Conservation (phyloP, 2,888 invertebrate genomes). For the Eupithecia subumbrata region DNA sequence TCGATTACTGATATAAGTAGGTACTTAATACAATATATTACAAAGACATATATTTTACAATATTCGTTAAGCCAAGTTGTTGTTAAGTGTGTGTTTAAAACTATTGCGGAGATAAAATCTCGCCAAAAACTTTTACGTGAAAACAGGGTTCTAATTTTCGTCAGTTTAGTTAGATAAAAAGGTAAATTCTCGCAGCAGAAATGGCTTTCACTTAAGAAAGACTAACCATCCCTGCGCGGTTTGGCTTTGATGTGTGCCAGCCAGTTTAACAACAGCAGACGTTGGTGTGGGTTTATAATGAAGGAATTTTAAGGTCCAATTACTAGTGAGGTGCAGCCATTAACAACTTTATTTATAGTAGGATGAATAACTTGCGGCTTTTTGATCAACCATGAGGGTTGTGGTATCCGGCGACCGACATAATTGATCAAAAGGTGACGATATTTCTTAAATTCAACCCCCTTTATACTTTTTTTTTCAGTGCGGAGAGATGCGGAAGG, state of each 20-base stretch:
- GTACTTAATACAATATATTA: no score
- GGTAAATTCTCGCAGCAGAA: not conserved
- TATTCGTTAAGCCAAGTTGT: no score
- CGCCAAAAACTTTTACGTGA: not conserved
- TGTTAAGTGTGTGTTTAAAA: no score
- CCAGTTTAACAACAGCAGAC: constrained; percentile 39
- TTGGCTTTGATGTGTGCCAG: constrained; percentile 36
- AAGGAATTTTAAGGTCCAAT: constrained; percentile 77
- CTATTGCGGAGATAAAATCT: not conserved
- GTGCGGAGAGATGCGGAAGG: no score
- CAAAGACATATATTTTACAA: no score
- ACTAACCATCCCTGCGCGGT: constrained; percentile 29
- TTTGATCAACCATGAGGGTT: constrained; percentile 78
- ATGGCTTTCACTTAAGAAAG: constrained; percentile 15
- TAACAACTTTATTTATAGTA: constrained; percentile 79
- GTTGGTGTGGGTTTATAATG: constrained; percentile 59
- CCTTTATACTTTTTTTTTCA: not conserved
- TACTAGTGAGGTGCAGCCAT: constrained; percentile 70
- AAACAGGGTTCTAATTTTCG: not conserved
- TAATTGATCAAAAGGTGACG: constrained; percentile 64
- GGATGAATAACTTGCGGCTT: constrained; percentile 78
- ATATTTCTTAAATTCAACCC: constrained; percentile 39
- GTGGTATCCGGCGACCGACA: constrained; percentile 66
- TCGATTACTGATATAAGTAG: no score
- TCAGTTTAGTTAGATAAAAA: not conserved